phyloP scores from a whole-genome alignment of 1,140 invertebrate genomes.

The Leptonema lineaticorne region DNA sequence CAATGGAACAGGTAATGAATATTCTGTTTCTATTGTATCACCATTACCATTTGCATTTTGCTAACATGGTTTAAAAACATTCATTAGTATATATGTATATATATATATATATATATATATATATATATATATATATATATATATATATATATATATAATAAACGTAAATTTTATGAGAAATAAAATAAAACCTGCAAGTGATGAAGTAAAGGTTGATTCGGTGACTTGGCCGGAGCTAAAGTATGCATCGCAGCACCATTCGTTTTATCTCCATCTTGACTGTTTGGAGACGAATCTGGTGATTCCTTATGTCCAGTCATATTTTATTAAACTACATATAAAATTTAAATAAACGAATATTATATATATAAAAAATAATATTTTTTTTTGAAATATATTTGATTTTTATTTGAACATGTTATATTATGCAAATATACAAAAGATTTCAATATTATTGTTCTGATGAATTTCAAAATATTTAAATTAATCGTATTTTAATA shows the following conservation, averaged over 20 bases:
- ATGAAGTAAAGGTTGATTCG: constrained; percentile 29
- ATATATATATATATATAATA: too few species aligned
- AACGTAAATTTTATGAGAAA: too few species aligned
- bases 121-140: too few species aligned
- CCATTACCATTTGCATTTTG: constrained; percentile 25
- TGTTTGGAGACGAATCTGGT: constrained; percentile 20
- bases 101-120: too few species aligned
- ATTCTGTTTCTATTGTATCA: constrained; percentile 32
- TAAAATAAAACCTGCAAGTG: constrained; percentile 30
- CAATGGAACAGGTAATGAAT: constrained; percentile 36
- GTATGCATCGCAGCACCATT: constrained; percentile 27
- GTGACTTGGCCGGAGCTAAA: constrained; percentile 9
- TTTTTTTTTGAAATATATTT: too few species aligned
- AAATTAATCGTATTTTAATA: too few species aligned
- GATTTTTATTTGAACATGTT: background rate
- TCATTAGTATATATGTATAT: too few species aligned
- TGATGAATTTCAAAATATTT: too few species aligned
- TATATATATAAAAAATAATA: too few species aligned
- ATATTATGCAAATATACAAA: background rate
- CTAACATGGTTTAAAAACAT: constrained; percentile 1
- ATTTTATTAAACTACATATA: too few species aligned
- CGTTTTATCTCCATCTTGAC: constrained; percentile 4
- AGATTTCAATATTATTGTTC: too few species aligned
- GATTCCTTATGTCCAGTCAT: constrained; percentile 39
- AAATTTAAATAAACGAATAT: too few species aligned